These are phyloP conservation scores for Festucalex cinctus DNA, from an alignment of 2,113 vertebrate species.

Conservation along the genomic window DNA sequence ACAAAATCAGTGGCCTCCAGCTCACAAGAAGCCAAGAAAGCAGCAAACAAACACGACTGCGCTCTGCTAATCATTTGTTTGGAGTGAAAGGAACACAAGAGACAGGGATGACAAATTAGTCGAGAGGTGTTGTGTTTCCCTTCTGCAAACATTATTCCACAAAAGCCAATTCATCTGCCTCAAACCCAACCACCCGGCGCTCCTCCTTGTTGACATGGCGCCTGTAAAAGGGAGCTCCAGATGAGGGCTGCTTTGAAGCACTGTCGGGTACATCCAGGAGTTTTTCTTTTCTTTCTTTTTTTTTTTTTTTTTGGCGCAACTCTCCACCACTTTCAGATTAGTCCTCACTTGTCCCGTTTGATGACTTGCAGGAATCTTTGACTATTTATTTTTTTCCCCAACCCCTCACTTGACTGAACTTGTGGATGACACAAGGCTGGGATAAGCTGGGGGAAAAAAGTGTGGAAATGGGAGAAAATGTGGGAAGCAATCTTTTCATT, in stretches of 20 bases:
- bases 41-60: constrained; percentile 15
- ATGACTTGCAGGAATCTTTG: constrained; percentile 50
- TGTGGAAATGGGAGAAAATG: constrained; percentile 22
- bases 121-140: constrained; percentile 27
- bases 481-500: constrained; percentile 39
- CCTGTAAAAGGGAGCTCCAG: constrained; percentile 46
- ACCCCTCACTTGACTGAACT: constrained; percentile 39
- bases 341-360: constrained; percentile 30
- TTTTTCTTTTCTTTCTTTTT: no score
- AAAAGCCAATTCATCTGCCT: constrained; percentile 40
- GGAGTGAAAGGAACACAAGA: constrained; percentile 16
- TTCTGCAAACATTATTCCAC: constrained; percentile 11
- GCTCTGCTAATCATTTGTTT: constrained; percentile 14
- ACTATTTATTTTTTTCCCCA: constrained; percentile 20
- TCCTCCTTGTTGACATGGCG: constrained; percentile 49
- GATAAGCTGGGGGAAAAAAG: constrained; percentile 21
- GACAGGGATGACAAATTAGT: constrained; percentile 24
- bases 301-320: constrained; percentile 53
- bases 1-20: constrained; percentile 4
- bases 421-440: constrained; percentile 23
- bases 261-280: constrained; percentile 43
- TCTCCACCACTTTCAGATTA: constrained; percentile 41
- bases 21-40: constrained; percentile 4
- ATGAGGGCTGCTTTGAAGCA: constrained; percentile 57
- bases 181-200: constrained; percentile 10